phyloP scores from a whole-genome alignment of 2,888 invertebrate species.

The Cephalotes varians region DNA sequence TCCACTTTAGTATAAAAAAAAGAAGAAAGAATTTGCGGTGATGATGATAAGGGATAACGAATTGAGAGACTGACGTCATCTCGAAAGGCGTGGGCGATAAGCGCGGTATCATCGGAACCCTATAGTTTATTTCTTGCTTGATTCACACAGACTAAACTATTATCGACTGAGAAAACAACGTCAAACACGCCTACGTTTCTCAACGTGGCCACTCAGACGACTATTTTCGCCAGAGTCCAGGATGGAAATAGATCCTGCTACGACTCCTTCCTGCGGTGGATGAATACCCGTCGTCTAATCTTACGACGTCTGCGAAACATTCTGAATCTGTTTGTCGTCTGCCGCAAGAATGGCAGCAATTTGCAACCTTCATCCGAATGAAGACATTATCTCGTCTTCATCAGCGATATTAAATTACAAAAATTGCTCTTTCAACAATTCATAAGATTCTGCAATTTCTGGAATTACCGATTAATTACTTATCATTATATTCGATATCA shows the following conservation, averaged over 20 bases:
- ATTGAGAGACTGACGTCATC: constrained; percentile 69
- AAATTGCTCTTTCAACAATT: background rate
- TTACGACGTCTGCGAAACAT: constrained; percentile 32
- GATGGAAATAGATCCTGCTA: constrained; percentile 58
- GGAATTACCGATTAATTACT: background rate
- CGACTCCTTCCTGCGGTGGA: constrained; percentile 14
- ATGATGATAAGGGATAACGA: constrained; percentile 38
- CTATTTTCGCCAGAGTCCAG: constrained; percentile 58
- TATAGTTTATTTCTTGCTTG: constrained; percentile 36
- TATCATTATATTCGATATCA: background rate
- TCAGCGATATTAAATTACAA: constrained; percentile 15
- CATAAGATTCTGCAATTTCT: background rate
- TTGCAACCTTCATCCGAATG: background rate
- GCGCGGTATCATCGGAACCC: constrained; percentile 46
- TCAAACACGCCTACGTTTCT: constrained; percentile 64
- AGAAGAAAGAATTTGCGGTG: background rate
- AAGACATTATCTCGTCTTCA: too few relatives aligned
- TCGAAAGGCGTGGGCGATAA: constrained; percentile 61
- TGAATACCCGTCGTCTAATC: constrained; percentile 31
- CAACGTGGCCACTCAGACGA: constrained; percentile 33
- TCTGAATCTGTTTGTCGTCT: background rate
- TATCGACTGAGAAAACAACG: constrained; percentile 57
- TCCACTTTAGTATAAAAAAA: background rate
- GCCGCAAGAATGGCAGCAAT: background rate
- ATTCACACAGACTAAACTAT: constrained; percentile 49